phyloP scores from a whole-genome alignment of 2,113 vertebrate species.

The Lota lota region DNA sequence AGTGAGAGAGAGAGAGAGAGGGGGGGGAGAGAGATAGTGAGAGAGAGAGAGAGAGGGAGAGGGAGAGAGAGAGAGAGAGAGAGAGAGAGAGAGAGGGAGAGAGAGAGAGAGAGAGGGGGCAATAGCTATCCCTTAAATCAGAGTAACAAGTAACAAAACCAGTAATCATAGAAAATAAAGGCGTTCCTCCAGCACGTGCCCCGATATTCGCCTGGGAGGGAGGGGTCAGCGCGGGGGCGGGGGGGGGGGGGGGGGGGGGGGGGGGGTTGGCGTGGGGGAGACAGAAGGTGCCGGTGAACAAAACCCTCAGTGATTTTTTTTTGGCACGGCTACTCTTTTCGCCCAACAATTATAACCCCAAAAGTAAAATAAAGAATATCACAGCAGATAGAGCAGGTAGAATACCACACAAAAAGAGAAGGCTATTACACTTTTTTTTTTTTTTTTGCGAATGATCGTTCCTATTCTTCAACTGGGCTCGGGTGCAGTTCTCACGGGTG shows the following conservation, averaged over 20 bases:
- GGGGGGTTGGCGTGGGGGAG: slow-evolving; percentile 31
- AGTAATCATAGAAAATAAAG: slow-evolving; percentile 10
- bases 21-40: neutral
- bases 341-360: too few species aligned
- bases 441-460: slow-evolving; percentile 13
- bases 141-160: slow-evolving; percentile 21
- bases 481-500: slow-evolving; percentile 16
- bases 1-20: neutral
- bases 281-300: slow-evolving; percentile 14
- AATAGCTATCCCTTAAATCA: slow-evolving; percentile 31
- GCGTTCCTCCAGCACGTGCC: slow-evolving; percentile 8
- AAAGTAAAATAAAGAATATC: too few species aligned
- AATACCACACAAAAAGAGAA: too few species aligned
- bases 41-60: neutral
- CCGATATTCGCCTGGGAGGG: slow-evolving; percentile 25
- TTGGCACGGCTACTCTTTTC: too few species aligned
- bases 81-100: neutral
- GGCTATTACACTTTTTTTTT: too few species aligned
- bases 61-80: slow-evolving; percentile 3
- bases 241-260: slow-evolving; percentile 42
- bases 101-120: neutral
- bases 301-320: slow-evolving; percentile 22
- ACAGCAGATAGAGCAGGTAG: too few species aligned
- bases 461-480: slow-evolving; percentile 17
- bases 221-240: slow-evolving; percentile 28